These are phyloP conservation scores for Caenorhabditis inopinata DNA, from an alignment of 1,140 invertebrate species.

Conservation along the genomic window DNA sequence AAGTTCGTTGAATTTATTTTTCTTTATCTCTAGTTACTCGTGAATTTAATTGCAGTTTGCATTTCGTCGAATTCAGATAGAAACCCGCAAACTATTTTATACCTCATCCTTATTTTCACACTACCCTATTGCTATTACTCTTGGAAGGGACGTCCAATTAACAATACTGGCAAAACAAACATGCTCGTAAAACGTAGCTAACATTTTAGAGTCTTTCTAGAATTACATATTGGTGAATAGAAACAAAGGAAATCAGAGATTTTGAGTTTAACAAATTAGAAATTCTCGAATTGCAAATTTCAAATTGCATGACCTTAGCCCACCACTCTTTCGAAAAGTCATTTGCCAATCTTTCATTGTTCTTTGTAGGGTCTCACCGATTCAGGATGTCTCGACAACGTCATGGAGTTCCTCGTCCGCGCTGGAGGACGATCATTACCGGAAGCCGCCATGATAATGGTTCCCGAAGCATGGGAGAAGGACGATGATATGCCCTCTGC, in stretches of 20 bases:
- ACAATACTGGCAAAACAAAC: neutral
- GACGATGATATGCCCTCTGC: conserved; percentile 85
- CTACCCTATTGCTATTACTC: neutral
- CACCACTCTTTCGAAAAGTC: neutral
- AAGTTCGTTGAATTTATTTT: conserved; percentile 64
- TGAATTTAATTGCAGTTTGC: neutral
- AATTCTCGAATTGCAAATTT: conserved; percentile 33
- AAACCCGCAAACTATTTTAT: neutral
- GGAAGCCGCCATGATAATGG: conserved; percentile 98
- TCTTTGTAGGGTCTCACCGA: conserved; percentile 79
- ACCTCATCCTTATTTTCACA: neutral
- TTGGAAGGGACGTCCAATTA: conserved; percentile 3
- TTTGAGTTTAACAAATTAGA: neutral
- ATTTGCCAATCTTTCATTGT: neutral
- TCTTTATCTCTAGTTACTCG: neutral
- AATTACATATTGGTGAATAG: neutral
- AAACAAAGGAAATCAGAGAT: neutral
- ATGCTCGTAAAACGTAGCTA: conserved; percentile 11
- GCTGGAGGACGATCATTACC: conserved; percentile 85
- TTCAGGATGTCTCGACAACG: conserved; percentile 93
- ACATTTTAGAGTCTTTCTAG: neutral
- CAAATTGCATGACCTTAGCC: conserved; percentile 2
- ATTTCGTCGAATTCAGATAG: neutral
- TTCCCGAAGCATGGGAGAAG: conserved; percentile 99
- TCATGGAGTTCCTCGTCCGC: conserved; percentile 91